phyloP scores from a whole-genome alignment of 1,140 invertebrate genomes.

The Nixonia krombeini region DNA sequence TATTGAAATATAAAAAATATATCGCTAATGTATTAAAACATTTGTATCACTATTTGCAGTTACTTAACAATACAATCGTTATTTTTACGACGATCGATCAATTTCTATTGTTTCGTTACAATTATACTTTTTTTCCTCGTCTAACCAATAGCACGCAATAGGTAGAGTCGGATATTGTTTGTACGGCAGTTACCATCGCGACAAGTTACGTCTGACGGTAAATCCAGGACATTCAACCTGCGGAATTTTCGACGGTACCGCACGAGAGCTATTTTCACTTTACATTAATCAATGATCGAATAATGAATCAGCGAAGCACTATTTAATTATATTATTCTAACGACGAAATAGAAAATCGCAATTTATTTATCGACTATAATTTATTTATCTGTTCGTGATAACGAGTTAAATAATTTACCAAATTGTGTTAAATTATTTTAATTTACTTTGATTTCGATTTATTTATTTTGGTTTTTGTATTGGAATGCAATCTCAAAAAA shows the following conservation, averaged over 20 bases:
- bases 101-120: neutral
- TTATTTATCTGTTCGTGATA: too few species aligned
- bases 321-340: neutral
- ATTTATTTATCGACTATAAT: neutral
- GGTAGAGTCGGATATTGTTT: conserved; percentile 37
- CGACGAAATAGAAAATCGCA: neutral
- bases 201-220: conserved; percentile 32
- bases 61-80: neutral
- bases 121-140: neutral
- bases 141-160: too few species aligned
- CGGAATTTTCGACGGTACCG: conserved; percentile 14
- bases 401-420: neutral
- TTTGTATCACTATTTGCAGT: neutral
- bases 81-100: neutral
- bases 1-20: neutral
- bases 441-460: conserved; percentile 4
- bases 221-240: conserved; percentile 29
- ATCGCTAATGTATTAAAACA: too few species aligned
- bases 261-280: neutral
- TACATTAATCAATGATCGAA: neutral
- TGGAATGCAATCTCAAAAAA: neutral
- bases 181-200: conserved; percentile 38
- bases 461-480: neutral
- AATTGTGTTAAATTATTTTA: neutral
- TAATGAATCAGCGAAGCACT: too few species aligned